These are phyloP conservation scores for Salminus brasiliensis DNA, from an alignment of 2,113 vertebrate genomes.

Conservation along the genomic window DNA sequence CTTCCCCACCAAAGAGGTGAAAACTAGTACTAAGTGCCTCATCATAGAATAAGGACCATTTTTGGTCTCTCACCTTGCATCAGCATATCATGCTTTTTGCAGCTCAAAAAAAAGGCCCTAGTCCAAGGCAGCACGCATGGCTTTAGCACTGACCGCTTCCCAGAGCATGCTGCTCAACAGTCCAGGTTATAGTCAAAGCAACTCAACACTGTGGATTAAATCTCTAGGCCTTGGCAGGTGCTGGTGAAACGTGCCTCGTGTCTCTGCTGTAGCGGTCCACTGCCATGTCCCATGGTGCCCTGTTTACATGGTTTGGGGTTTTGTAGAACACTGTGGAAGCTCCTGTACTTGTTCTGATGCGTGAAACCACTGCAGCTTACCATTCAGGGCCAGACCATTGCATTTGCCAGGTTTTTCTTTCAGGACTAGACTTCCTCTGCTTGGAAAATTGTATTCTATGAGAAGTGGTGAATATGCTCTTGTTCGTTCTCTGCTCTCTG, in stretches of 20 bases:
- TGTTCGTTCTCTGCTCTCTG: not conserved
- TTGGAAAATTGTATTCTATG: not conserved
- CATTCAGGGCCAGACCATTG: not conserved
- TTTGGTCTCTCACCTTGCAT: not conserved
- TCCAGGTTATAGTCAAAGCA: slow-evolving; percentile 4
- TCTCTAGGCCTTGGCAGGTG: slow-evolving; percentile 16
- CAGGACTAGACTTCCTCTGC: not conserved
- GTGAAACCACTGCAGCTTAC: not conserved
- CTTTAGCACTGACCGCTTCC: slow-evolving; percentile 16
- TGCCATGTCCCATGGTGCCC: slow-evolving; percentile 1
- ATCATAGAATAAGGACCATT: not conserved
- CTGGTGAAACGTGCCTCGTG: slow-evolving; percentile 4
- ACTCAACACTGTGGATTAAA: slow-evolving; percentile 17
- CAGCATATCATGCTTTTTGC: not conserved
- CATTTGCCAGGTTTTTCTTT: not conserved
- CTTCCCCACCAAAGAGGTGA: not conserved
- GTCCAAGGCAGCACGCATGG: not conserved
- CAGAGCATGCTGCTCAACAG: not conserved
- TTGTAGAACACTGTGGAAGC: slow-evolving; percentile 4
- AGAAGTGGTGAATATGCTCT: not conserved
- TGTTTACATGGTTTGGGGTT: not conserved
- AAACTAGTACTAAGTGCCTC: not conserved
- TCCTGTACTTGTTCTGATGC: not conserved
- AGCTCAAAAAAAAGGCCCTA: not conserved
- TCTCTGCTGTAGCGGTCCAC: not conserved